Base-by-base conservation (phyloP, 2,888 invertebrate species). In the Cepaea hortensis region DNA sequence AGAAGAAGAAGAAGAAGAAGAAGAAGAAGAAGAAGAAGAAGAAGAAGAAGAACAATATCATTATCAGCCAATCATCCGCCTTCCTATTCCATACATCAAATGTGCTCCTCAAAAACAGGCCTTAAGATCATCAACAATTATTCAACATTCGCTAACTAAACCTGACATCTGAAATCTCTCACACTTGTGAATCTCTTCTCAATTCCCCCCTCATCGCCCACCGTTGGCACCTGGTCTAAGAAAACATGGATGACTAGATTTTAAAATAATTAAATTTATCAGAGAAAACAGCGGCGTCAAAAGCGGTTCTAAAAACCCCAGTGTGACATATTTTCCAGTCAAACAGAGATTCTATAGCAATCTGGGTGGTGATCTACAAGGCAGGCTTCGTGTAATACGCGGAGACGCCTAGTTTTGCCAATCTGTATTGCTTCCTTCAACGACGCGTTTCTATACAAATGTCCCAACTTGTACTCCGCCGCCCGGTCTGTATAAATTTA, bases 291-390 rank as follows among this genome's bases (percentile, higher is more conserved):
- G 46, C 23, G 18, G 65, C 35, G 81, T 68, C 81, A 81, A 81
- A 65, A 50, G 7, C 68, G 48, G 46, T 68, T 81, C 81, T 68
- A 68, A 46, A 81, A 35, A 35, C 35, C 65, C 35, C 3, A 68
- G 65, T 88, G 88, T n/a, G 79, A 87, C 72, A 85, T 79, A 81
- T 50, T 73, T 75, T 79, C 87, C 79, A 81, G 68, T 46, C 48
- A 81, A 81, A 81, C 68, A 81, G 4, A 9, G 35, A 18, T 81
- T 68, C 68, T 68, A 81, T 68, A 81, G 81, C 81, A 46, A 68
- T 65, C n/a, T 50, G 81, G 81, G 81, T 81, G 81, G 81, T 68
- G 46, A 46, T 35, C 35, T 35, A 35, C 35, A 35, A 35, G 35
- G 35, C 35, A 35, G 35, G 35, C 35, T 35, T 1, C 35, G 35